Evolutionary conservation across 1,140 invertebrate species (phyloP).

Genomic region (Gryon sp.): DNA sequence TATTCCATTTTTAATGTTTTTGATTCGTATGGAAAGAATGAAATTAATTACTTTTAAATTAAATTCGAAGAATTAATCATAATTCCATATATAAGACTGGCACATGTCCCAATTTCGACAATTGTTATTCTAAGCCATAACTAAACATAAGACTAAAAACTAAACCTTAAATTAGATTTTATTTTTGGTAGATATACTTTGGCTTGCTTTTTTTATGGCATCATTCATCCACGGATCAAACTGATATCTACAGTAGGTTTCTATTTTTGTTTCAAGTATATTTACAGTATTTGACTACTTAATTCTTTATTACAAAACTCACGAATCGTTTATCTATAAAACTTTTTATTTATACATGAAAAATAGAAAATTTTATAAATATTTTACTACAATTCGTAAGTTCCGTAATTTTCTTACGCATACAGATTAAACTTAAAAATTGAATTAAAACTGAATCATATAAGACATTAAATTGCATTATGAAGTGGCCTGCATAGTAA

Average conservation of each 20-base stretch:
- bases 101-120: slow-evolving; percentile 62
- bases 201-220: slow-evolving; percentile 62
- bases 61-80: too few species aligned
- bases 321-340: slow-evolving; percentile 15
- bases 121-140: background rate
- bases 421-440: too few species aligned
- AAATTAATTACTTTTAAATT: too few species aligned
- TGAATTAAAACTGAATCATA: too few species aligned
- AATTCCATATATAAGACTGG: slow-evolving; percentile 61
- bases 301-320: slow-evolving; percentile 3
- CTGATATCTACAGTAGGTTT: too few species aligned
- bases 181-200: too few species aligned
- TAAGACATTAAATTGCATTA: slow-evolving; percentile 67
- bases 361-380: slow-evolving; percentile 19
- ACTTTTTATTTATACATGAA: slow-evolving; percentile 6
- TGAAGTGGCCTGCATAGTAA: slow-evolving; percentile 70
- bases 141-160: slow-evolving; percentile 4
- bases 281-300: too few species aligned
- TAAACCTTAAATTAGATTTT: background rate
- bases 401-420: slow-evolving; percentile 5
- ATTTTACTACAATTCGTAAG: slow-evolving; percentile 2
- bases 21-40: too few species aligned
- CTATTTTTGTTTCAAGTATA: too few species aligned
- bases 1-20: too few species aligned
- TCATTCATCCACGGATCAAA: slow-evolving; percentile 65